phyloP scores from a whole-genome alignment of 2,888 invertebrate genomes.

The Caenorhabditis sulstoni region DNA sequence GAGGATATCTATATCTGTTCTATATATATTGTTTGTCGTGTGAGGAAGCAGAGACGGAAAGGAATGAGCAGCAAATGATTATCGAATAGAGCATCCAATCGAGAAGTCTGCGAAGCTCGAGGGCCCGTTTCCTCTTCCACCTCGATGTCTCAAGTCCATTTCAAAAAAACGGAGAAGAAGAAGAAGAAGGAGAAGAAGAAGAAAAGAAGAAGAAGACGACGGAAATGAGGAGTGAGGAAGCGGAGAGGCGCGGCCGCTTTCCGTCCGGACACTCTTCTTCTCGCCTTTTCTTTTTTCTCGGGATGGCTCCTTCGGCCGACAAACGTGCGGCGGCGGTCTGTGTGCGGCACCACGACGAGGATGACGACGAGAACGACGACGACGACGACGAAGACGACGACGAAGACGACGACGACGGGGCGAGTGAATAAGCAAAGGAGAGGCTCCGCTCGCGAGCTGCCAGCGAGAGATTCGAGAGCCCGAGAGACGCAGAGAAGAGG shows the following conservation, averaged over 20 bases:
- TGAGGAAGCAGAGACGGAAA: background rate
- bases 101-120: slow-evolving; percentile 6
- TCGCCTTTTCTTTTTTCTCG: no score
- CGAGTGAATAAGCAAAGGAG: slow-evolving; percentile 44
- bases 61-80: background rate
- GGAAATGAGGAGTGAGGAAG: no score
- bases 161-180: background rate
- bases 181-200: slow-evolving; percentile 4
- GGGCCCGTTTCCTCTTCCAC: slow-evolving; percentile 2
- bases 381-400: no score
- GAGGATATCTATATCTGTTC: slow-evolving; percentile 17
- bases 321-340: slow-evolving; percentile 11
- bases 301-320: slow-evolving; percentile 12
- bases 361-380: background rate
- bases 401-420: background rate
- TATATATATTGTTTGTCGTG: slow-evolving; percentile 47
- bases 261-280: no score
- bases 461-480: slow-evolving; percentile 2
- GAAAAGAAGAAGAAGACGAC: background rate
- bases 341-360: no score
- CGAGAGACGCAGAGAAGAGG: slow-evolving; percentile 30
- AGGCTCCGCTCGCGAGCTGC: slow-evolving; percentile 15
- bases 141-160: slow-evolving; percentile 12
- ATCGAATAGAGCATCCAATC: background rate
- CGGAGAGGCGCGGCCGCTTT: no score